Conservation (phyloP, 1,140 invertebrate genomes). For the Drosophila albomicans region DNA sequence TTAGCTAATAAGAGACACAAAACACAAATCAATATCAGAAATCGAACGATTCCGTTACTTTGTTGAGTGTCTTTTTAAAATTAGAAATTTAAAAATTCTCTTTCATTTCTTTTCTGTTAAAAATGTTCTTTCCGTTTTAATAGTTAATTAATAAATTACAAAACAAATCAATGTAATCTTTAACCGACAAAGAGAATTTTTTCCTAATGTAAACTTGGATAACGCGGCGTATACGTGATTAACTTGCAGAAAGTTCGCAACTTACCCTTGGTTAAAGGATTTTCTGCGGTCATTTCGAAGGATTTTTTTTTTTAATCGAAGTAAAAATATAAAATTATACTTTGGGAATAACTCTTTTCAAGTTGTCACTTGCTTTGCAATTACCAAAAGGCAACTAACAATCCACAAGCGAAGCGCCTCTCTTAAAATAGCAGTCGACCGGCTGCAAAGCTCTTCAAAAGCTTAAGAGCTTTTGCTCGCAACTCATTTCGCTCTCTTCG, state of each 20-base stretch:
- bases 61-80: too few relatives aligned
- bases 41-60: too few relatives aligned
- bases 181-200: too few relatives aligned
- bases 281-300: slow-evolving; percentile 55
- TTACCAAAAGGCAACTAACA: slow-evolving; percentile 18
- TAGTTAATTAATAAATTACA: too few relatives aligned
- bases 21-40: too few relatives aligned
- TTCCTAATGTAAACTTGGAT: too few relatives aligned
- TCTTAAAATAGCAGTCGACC: slow-evolving; percentile 3
- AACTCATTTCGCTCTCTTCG: background rate
- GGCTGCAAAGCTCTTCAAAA: slow-evolving; percentile 10
- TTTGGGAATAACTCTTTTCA: background rate
- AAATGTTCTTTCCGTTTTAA: too few relatives aligned
- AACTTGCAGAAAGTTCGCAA: background rate
- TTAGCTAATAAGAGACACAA: too few relatives aligned
- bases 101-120: too few relatives aligned
- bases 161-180: too few relatives aligned
- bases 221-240: background rate
- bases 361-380: background rate
- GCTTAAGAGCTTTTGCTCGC: background rate
- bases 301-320: slow-evolving; percentile 25
- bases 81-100: too few relatives aligned
- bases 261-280: slow-evolving; percentile 66
- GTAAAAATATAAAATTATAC: background rate
- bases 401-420: background rate